These are phyloP conservation scores for Percina caprodes DNA, from an alignment of 2,113 vertebrate species.

Conservation along the genomic window DNA sequence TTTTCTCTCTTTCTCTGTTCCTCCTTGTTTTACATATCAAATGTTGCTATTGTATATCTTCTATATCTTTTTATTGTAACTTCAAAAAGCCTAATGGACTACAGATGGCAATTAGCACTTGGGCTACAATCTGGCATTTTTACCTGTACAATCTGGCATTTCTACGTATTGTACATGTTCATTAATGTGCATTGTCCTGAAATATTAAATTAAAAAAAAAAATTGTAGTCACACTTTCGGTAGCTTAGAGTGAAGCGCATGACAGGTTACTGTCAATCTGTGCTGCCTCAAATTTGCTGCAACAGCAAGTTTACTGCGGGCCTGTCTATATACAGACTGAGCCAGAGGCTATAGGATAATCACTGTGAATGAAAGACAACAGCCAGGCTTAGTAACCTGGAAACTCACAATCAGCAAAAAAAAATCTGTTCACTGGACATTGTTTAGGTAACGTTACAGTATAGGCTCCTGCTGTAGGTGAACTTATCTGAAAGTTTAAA, in stretches of 20 bases:
- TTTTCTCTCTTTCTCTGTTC: no score
- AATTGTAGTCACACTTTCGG: not conserved
- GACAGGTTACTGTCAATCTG: slow-evolving; percentile 65
- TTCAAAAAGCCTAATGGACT: no score
- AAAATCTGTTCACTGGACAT: slow-evolving; percentile 46
- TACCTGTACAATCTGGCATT: no score
- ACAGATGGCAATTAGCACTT: no score
- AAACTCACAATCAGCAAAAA: slow-evolving; percentile 73
- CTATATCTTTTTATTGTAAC: no score
- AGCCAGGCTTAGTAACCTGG: slow-evolving; percentile 67
- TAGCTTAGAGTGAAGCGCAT: slow-evolving; percentile 36
- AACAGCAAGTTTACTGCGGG: slow-evolving; percentile 70
- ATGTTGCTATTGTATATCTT: no score
- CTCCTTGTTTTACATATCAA: no score
- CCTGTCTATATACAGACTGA: slow-evolving; percentile 66
- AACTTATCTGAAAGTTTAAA: slow-evolving; percentile 26
- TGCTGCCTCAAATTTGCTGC: slow-evolving; percentile 67
- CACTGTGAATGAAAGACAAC: slow-evolving; percentile 75
- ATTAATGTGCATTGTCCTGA: no score
- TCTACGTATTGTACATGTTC: no score
- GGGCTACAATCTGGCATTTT: no score
- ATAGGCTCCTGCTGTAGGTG: slow-evolving; percentile 20
- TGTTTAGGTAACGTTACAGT: slow-evolving; percentile 25
- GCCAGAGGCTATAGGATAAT: slow-evolving; percentile 73
- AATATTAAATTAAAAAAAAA: no score